phyloP scores from a whole-genome alignment of 35 echinoderm and acorn worm genomes.

The Heliocidaris tuberculata region DNA sequence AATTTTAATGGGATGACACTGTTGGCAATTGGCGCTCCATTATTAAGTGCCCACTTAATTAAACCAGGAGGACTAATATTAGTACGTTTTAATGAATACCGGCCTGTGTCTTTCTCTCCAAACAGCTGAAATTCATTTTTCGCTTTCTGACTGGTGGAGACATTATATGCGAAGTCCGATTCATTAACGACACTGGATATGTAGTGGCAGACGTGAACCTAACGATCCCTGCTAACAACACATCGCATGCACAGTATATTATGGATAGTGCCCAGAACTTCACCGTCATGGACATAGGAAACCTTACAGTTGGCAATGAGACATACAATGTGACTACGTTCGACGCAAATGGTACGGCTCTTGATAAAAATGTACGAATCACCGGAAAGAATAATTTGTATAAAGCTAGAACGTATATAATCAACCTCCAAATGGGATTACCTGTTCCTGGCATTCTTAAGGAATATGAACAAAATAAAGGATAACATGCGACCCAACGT shows the following conservation, averaged over 20 bases:
- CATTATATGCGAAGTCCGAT: neutral
- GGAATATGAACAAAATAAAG: too few species aligned
- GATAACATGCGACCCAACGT: too few species aligned
- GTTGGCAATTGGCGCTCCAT: too few species aligned
- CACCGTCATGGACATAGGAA: neutral
- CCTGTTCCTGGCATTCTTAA: too few species aligned
- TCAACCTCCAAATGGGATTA: too few species aligned
- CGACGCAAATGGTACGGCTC: neutral
- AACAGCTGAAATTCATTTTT: neutral
- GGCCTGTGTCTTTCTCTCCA: neutral
- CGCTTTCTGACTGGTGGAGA: neutral
- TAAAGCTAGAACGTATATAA: too few species aligned
- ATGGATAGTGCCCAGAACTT: neutral
- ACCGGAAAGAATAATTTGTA: too few species aligned
- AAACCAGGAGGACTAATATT: too few species aligned
- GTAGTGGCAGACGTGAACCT: neutral
- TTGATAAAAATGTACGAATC: too few species aligned
- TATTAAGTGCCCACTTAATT: too few species aligned
- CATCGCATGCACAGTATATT: neutral
- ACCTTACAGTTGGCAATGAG: neutral
- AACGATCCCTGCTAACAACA: neutral
- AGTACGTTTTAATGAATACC: too few species aligned
- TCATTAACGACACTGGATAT: neutral
- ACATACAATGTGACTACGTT: neutral
- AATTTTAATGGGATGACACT: too few species aligned